Base-by-base conservation (phyloP, 2,797 vertebrate genomes). In the Neosalanx taihuensis region DNA sequence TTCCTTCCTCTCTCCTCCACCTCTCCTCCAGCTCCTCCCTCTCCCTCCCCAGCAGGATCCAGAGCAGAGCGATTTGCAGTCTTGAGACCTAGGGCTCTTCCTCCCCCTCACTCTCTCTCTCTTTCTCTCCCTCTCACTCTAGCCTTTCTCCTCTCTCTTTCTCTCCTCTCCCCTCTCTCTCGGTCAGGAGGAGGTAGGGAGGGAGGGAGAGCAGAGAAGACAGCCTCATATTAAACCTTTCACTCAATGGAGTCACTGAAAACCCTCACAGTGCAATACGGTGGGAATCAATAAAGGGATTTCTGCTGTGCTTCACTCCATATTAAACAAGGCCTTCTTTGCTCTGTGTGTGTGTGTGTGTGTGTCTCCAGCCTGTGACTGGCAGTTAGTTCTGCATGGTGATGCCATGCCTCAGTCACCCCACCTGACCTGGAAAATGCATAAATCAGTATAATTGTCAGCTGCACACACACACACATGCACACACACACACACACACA, bases 1-100 rank as follows among this genome's bases (percentile, higher is more conserved):
- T 35, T 4, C 51, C 3, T 60, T 41, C 15, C 56, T 61, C 78
- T 76, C 23, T 26, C 41, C 41, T 75, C 29, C 63, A 70, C 26
- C 26, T 56, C 20, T 31, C 58, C 46, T 20, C 23, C 35, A 9
- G 23, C 41, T 51, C 30, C 56, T 64, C 71, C 64, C 29, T 59
- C 5, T 18, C 46, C 49, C 31, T 29, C 20, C 12, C 35, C 35
- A 37, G 35, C 35, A 37, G 6, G 7, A 9, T 37, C 6, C 35
- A 51, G n/a, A 58, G 18, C n/a, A 58, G 56, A 51, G 18, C 56
- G 20, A n/a, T 23, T 7, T 7, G 56, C 56, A n/a, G 56, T 23
- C 56, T 58, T 56, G 17, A 58, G 56, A 20, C 49, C 17, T 13
- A 15, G 49, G 23, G 23, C 37, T 35, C 20, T 18, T 6, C 9